These are phyloP conservation scores for Melinaea menophilus DNA, from an alignment of 2,888 invertebrate species.

Conservation along the genomic window DNA sequence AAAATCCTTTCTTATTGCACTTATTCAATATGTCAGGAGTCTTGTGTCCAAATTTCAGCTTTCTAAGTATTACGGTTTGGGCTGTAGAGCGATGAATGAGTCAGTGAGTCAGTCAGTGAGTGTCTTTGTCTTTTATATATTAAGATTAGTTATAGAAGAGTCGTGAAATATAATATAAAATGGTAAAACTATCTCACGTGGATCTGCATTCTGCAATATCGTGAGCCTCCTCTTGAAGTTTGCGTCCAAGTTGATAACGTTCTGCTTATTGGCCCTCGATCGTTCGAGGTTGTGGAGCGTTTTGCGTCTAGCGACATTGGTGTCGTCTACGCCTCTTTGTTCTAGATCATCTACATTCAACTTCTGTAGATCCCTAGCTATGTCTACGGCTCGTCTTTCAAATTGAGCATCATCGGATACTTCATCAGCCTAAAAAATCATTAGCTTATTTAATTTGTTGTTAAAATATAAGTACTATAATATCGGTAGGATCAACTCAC, in stretches of 20 bases:
- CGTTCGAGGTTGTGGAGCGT: slow-evolving; percentile 94
- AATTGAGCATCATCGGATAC: slow-evolving; percentile 89
- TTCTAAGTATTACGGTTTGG: too few species aligned
- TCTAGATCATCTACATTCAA: slow-evolving; percentile 90
- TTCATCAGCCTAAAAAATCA: slow-evolving; percentile 82
- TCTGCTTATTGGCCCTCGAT: slow-evolving; percentile 86
- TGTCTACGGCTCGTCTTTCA: slow-evolving; percentile 92
- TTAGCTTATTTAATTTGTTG: too few species aligned
- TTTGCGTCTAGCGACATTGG: slow-evolving; percentile 86
- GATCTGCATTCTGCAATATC: slow-evolving; percentile 84
- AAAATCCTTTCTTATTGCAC: too few species aligned
- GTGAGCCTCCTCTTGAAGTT: slow-evolving; percentile 95
- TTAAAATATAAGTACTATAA: background rate
- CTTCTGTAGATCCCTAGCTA: slow-evolving; percentile 91
- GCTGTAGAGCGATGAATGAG: too few species aligned
- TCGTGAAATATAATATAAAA: too few species aligned
- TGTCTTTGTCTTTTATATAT: too few species aligned
- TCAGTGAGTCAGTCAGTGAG: too few species aligned
- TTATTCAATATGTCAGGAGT: too few species aligned
- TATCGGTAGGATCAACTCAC: slow-evolving; percentile 57
- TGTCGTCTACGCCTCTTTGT: slow-evolving; percentile 83
- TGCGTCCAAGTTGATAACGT: slow-evolving; percentile 93
- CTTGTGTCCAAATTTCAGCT: too few species aligned
- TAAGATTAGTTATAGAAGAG: too few species aligned
- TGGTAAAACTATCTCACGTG: slow-evolving; percentile 45